Evolutionary conservation across 2,888 invertebrate species (phyloP), one percentile per base, ranked within the genome.

Genomic region (Unio delphinus): DNA sequence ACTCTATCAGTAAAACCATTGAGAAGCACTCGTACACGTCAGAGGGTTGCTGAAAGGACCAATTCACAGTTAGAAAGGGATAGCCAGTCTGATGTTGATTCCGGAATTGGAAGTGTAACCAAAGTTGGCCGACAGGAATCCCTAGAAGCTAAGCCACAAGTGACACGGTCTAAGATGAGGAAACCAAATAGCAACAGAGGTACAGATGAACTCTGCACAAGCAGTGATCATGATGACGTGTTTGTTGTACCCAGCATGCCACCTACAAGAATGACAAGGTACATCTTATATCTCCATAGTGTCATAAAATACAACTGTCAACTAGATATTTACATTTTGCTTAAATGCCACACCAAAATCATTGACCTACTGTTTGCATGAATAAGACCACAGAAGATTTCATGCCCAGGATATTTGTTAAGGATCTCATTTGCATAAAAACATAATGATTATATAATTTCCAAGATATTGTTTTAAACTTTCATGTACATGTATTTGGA

Each of bases 211-310:
- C 45, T 11, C 11, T 1, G 11, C 11, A 61, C 59, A 28, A 68
- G 61, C n/a, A 55, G 57, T 8, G 55, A 66, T 34, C 58, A 55
- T 6, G 72, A 77, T 20, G 68, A 63, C 18, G 60, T 59, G 4
- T 75, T 77, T 61, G 67, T 61, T 26, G 71, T 74, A 20, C 78
- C 78, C 11, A 63, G 60, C 11, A 62, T 56, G 5, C 76, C 68
- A 28, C 61, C 70, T 30, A 69, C 73, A 59, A 67, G 69, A 30
- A 54, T 70, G 34, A 75, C 75, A 17, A 70, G 74, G 67, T 71
- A 67, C 17, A 28, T 45, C 6, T 11, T 18, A 55, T 18, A 8
- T 11, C 26, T 28, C 45, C 45, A 45, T 45, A 11, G 45, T 45
- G 2, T 45, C 45, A 45, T 34, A 34, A 34, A 34, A 8, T 8